Evolutionary conservation across 2,888 invertebrate species (phyloP), one percentile per base, ranked within the genome.

Genomic region (Phyllotreta cruciferae): DNA sequence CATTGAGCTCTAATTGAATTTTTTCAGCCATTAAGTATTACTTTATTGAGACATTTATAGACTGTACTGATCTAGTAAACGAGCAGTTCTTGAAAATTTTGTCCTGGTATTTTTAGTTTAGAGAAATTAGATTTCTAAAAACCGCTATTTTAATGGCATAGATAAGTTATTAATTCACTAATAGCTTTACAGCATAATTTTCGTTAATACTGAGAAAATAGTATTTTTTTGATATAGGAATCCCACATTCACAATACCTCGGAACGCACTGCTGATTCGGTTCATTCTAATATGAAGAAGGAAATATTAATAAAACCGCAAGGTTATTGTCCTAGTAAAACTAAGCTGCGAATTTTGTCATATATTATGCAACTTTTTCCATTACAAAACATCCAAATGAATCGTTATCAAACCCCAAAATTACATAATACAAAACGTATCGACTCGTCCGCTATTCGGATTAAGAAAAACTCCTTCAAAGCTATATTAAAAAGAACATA

Each of bases 271-370:
- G 44, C 10, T 35, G 36, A 35, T 13, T 10, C 49, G 36, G 37
- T 52, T 52, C 37, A 13, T 52, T 52, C 37, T 45, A 44, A 56
- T 56, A 56, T 56, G 36, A 38, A 60, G 56, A 63, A 53, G 63
- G 63, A 63, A 63, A 60, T 37, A 52, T 56, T 64, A 64, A 60
- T 60, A 64, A 63, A 60, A 60, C 50, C 10, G 45, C 60, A 45
- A 55, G 60, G 56, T 64, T 60, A 64, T 64, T 60, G 63, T 56
- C 60, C 60, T 52, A 37, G 36, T 11, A 52, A 52, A 52, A 52
- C 13, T 10, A 36, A 52, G 11, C 37, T 52, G 49, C 49, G 35
- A 49, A 49, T 49, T 49, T 49, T 36, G n/a, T 49, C 49, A 49
- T 49, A 49, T 9, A 49, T 49, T 35, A 36, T 49, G 11, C 14